Conservation (phyloP, 2,888 invertebrate species). For the Ectemnius continuus region DNA sequence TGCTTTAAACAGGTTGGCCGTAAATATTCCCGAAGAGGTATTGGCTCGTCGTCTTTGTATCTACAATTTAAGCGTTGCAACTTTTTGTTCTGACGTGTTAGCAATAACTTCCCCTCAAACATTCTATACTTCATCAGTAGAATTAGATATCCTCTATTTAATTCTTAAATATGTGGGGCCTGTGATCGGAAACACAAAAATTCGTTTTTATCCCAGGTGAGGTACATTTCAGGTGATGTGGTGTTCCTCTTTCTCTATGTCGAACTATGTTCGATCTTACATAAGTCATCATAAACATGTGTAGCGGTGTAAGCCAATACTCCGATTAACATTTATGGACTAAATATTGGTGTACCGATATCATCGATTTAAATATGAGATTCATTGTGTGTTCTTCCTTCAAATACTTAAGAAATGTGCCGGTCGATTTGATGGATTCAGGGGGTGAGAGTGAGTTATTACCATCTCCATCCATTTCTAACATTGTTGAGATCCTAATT, state of each 20-base stretch:
- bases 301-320: conserved; percentile 25
- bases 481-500: conserved; percentile 38
- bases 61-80: conserved; percentile 29
- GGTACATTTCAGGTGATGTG: conserved; percentile 55
- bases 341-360: conserved; percentile 20
- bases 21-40: conserved; percentile 35
- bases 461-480: conserved; percentile 37
- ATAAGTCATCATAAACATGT: conserved; percentile 30
- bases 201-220: conserved; percentile 55
- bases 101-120: conserved; percentile 23
- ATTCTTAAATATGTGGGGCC: conserved; percentile 36
- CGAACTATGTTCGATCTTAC: conserved; percentile 35
- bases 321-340: conserved; percentile 19
- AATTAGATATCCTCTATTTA: conserved; percentile 30
- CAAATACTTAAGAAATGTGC: conserved; percentile 24
- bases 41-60: conserved; percentile 24
- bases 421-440: conserved; percentile 30
- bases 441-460: conserved; percentile 21
- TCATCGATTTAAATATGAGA: conserved; percentile 33
- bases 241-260: conserved; percentile 42
- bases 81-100: conserved; percentile 32
- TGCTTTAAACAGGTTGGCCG: conserved; percentile 53
- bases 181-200: conserved; percentile 31
- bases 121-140: conserved; percentile 26
- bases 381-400: conserved; percentile 28